phyloP scores from a whole-genome alignment of 2,888 invertebrate species.

The Alloplasta piceator region DNA sequence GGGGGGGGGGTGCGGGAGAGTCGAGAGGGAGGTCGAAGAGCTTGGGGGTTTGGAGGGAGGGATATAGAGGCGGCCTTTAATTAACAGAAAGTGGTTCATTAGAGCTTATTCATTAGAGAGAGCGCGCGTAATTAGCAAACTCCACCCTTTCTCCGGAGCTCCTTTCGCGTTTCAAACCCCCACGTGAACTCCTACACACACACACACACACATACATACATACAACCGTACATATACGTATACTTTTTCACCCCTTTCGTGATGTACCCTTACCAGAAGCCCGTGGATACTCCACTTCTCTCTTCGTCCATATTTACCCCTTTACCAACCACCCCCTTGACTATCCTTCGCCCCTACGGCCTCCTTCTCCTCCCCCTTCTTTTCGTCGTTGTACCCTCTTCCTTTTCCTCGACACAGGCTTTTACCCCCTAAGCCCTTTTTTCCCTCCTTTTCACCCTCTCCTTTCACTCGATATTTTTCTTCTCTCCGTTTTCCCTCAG shows the following conservation, averaged over 20 bases:
- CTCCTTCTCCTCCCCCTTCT: conserved; percentile 51
- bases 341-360: conserved; percentile 9
- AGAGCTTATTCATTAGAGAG: conserved; percentile 96
- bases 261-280: conserved; percentile 24
- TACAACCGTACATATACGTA: conserved; percentile 15
- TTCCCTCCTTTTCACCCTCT: conserved; percentile 69
- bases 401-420: conserved; percentile 61
- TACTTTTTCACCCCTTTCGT: conserved; percentile 25
- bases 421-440: conserved; percentile 66
- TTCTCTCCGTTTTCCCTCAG: too few relatives aligned
- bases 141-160: conserved; percentile 85
- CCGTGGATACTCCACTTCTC: conserved; percentile 18
- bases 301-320: conserved; percentile 21
- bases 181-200: conserved; percentile 64
- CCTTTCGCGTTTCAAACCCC: conserved; percentile 78
- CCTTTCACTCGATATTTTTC: conserved; percentile 13
- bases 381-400: conserved; percentile 12
- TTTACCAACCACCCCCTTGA: conserved; percentile 30
- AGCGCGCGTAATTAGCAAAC: conserved; percentile 93
- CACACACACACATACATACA: conserved; percentile 61
- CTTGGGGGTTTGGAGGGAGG: conserved; percentile 56
- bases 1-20: not conserved
- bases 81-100: conserved; percentile 96
- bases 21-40: conserved; percentile 48
- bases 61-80: conserved; percentile 88